These are phyloP conservation scores for Chloebia gouldiae DNA, from an alignment of 2,113 vertebrate species.

Conservation along the genomic window DNA sequence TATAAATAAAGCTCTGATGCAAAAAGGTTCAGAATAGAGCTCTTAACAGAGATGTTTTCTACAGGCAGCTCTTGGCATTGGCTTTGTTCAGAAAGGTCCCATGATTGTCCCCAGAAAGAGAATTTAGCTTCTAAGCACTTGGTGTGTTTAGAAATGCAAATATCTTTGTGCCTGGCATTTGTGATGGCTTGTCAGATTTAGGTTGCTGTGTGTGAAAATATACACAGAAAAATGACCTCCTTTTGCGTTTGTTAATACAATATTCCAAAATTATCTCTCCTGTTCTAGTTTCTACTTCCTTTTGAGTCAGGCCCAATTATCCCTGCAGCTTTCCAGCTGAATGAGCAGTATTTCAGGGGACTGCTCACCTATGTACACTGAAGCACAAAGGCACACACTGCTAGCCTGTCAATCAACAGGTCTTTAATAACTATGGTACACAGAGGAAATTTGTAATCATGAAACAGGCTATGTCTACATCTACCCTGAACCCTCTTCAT, in stretches of 20 bases:
- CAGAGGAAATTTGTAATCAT: not conserved
- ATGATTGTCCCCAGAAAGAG: not conserved
- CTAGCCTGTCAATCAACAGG: not conserved
- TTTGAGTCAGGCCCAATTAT: slow-evolving; percentile 12
- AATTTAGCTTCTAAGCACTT: slow-evolving; percentile 4
- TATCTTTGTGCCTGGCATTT: slow-evolving; percentile 12
- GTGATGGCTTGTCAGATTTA: slow-evolving; percentile 32
- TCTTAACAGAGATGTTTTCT: not conserved
- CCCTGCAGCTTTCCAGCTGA: not conserved
- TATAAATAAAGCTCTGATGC: not conserved
- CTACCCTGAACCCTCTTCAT: not conserved
- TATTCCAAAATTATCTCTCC: not conserved
- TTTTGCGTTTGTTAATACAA: not conserved
- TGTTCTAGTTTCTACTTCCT: not conserved
- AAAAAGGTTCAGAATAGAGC: not conserved
- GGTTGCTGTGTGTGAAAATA: not conserved
- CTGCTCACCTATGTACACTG: not conserved
- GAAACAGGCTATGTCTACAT: not conserved
- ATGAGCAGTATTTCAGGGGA: not conserved
- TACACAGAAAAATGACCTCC: not conserved
- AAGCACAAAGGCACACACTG: not conserved
- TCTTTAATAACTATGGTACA: not conserved
- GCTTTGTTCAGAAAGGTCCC: slow-evolving; percentile 6
- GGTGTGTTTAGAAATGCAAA: slow-evolving; percentile 38
- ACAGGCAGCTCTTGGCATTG: not conserved